Evolutionary conservation across 2,113 vertebrate genomes (phyloP).

Genomic region (Dromaius novaehollandiae): DNA sequence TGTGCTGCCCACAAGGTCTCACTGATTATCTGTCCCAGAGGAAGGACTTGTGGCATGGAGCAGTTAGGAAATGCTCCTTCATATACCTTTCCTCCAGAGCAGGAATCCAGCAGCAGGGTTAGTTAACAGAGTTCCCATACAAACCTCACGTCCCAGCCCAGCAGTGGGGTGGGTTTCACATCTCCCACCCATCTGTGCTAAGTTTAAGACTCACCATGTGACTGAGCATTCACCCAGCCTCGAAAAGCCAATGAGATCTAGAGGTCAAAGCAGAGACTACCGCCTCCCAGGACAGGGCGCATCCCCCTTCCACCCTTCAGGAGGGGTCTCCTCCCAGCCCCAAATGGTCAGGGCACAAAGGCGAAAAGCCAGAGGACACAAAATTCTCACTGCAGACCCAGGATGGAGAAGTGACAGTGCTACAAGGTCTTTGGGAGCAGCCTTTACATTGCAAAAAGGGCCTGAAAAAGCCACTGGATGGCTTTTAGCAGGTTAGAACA

Average conservation of each 20-base stretch:
- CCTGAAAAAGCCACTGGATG: not conserved
- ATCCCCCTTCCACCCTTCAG: accelerated
- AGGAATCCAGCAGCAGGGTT: not conserved
- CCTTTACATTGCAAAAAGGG: not conserved
- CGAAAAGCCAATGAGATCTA: not conserved
- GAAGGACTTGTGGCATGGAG: not conserved
- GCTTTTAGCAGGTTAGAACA: not conserved
- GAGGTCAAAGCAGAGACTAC: not conserved
- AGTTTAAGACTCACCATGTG: not conserved
- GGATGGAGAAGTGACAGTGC: not conserved
- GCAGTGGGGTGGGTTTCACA: accelerated
- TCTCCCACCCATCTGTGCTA: not conserved
- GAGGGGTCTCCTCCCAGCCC: not conserved
- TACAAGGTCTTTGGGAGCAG: not conserved
- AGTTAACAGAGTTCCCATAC: not conserved
- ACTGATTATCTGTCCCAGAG: not conserved
- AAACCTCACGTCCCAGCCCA: not conserved
- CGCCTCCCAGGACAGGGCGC: not conserved
- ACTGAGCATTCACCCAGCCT: not conserved
- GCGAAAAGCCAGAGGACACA: not conserved
- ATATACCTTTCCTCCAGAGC: not conserved
- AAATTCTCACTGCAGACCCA: not conserved
- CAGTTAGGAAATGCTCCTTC: not conserved
- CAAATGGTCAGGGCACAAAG: not conserved
- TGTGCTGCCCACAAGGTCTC: not conserved